Evolutionary conservation across 2,113 vertebrate genomes (phyloP).

Genomic region (Nestor notabilis): DNA sequence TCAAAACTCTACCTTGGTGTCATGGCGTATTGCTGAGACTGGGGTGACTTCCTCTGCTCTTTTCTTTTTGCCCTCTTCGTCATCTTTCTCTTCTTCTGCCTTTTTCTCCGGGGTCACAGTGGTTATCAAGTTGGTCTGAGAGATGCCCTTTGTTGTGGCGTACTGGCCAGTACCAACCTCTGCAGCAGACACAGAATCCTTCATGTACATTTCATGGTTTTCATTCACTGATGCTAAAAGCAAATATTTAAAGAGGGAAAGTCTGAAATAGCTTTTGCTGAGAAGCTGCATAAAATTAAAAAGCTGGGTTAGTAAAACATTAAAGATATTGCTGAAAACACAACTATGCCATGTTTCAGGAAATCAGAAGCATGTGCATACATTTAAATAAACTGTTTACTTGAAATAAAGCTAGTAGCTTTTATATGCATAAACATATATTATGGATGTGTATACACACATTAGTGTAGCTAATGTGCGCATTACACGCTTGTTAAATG

Average conservation of each 20-base stretch:
- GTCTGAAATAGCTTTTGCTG: conserved; percentile 60
- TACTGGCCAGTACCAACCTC: conserved; percentile 95
- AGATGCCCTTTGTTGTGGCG: conserved; percentile 86
- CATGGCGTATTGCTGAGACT: conserved; percentile 75
- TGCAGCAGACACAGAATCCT: conserved; percentile 87
- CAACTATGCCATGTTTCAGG: background rate
- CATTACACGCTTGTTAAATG: conserved; percentile 20
- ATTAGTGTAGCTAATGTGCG: conserved; percentile 15
- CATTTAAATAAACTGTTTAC: conserved; percentile 27
- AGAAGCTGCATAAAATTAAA: conserved; percentile 54
- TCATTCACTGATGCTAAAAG: conserved; percentile 91
- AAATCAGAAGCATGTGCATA: conserved; percentile 36
- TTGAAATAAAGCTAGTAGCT: conserved; percentile 21
- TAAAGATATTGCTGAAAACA: conserved; percentile 2
- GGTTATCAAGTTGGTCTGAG: conserved; percentile 91
- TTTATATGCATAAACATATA: background rate
- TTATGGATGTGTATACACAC: background rate
- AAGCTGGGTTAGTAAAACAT: conserved; percentile 56
- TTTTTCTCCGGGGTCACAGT: conserved; percentile 92
- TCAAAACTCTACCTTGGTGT: conserved; percentile 87
- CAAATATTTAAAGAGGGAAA: conserved; percentile 78
- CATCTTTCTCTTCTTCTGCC: conserved; percentile 87
- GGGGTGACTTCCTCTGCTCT: conserved; percentile 75
- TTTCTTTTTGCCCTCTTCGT: conserved; percentile 75
- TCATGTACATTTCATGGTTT: conserved; percentile 93